A percentile compares a stretch with the other conserved stretches of the same genome.
Evolutionary conservation across 2,113 vertebrate genomes (phyloP).

Genomic region (Lepisosteus osseus): DNA sequence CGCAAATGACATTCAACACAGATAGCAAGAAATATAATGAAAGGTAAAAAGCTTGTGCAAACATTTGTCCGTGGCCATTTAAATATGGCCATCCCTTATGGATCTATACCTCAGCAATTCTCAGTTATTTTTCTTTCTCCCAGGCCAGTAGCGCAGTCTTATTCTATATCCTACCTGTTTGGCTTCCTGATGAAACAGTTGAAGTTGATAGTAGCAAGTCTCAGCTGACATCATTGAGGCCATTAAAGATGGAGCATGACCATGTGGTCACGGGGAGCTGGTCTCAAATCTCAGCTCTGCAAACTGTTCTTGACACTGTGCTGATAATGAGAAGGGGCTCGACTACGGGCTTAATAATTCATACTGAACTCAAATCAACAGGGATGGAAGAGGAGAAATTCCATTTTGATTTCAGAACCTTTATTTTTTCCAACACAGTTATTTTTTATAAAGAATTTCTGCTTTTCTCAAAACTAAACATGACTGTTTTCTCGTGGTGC

Average conservation of each 20-base stretch:
- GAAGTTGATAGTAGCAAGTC: conserved; percentile 46
- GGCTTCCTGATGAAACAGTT: conserved; percentile 50
- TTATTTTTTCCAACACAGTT: too few relatives aligned
- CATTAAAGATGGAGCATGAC: conserved; percentile 68
- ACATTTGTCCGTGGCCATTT: not conserved
- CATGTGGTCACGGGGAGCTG: conserved; percentile 53
- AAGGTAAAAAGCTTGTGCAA: not conserved
- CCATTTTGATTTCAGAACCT: too few relatives aligned
- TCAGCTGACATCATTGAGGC: conserved; percentile 37
- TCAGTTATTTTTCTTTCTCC: not conserved
- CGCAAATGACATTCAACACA: too few relatives aligned
- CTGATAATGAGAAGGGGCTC: conserved; percentile 65
- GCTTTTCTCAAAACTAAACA: too few relatives aligned
- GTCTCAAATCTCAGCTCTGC: conserved; percentile 47
- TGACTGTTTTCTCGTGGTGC: too few relatives aligned
- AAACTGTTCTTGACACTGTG: conserved; percentile 59
- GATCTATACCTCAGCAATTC: not conserved
- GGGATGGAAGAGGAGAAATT: conserved; percentile 37
- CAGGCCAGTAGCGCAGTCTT: too few relatives aligned
- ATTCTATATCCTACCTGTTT: conserved; percentile 20
- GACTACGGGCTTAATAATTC: conserved; percentile 72
- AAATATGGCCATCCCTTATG: not conserved
- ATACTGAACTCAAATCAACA: conserved; percentile 54
- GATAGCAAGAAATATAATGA: too few relatives aligned
- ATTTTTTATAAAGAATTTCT: too few relatives aligned